phyloP scores from a whole-genome alignment of 2,888 invertebrate genomes.

The Andrena bicolor region DNA sequence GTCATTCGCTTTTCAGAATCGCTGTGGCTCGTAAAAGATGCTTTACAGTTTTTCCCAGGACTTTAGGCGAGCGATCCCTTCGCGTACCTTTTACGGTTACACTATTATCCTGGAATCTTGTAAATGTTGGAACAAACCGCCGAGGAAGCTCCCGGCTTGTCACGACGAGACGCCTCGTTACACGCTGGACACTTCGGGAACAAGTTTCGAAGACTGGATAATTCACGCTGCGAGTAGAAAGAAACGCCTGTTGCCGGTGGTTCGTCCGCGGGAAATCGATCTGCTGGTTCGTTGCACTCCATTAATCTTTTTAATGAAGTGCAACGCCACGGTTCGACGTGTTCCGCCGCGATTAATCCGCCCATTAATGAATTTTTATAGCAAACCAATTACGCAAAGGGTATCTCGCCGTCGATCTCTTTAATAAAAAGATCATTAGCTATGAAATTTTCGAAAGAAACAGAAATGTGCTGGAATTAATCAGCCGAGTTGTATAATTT shows the following conservation, averaged over 20 bases:
- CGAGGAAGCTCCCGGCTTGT: constrained; percentile 45
- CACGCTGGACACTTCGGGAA: constrained; percentile 36
- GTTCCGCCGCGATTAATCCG: not conserved
- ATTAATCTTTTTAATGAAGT: constrained; percentile 19
- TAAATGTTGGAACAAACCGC: constrained; percentile 49
- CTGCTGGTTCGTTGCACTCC: constrained; percentile 32
- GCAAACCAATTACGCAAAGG: not conserved
- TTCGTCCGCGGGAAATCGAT: not conserved
- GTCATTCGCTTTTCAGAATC: constrained; percentile 43
- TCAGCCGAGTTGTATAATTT: too few species aligned
- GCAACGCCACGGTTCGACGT: not conserved
- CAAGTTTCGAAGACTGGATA: constrained; percentile 44
- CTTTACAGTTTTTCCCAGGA: constrained; percentile 60
- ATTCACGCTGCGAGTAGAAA: constrained; percentile 41
- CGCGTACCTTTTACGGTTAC: constrained; percentile 55
- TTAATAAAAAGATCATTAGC: too few species aligned
- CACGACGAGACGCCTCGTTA: constrained; percentile 55
- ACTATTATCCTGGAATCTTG: constrained; percentile 68
- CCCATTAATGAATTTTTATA: not conserved
- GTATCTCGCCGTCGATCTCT: not conserved
- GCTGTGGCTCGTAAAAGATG: constrained; percentile 50
- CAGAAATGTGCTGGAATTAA: too few species aligned
- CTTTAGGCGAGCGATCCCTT: constrained; percentile 52
- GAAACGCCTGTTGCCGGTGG: constrained; percentile 29
- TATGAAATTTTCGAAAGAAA: too few species aligned